Base-by-base conservation (phyloP, 2,888 invertebrate species). In the Polietes domitor region DNA sequence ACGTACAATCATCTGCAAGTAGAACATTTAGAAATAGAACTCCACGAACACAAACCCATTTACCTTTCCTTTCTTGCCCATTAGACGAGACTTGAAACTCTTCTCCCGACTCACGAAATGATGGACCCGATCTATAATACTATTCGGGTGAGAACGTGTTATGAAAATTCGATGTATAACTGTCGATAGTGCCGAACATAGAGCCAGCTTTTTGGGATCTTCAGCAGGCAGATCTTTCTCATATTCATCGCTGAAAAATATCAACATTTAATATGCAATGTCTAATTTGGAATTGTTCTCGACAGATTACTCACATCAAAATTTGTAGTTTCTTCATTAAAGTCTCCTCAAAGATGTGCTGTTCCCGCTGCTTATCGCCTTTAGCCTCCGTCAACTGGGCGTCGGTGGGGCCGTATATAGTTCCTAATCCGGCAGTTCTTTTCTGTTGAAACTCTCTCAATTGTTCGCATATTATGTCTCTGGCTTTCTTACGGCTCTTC, bases 381-480 rank as follows among this genome's bases (percentile, higher is more conserved):
- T 95, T 95, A 85, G 96, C 96, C 90, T 96, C 96, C 87, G 96
- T 95, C 3, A 97, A 93, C 87, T 96, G 94, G 82, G 94, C 94
- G 93, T 98, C 98, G 24, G 95, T 94, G 0, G 98, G 97, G 0
- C 98, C 98, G 92, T 97, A 98, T 87, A 99, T 94, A 71, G 96
- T 96, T 15, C 96, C 98, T 82, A 98, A 93, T 1, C 98, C 98
- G 43, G 98, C 96, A 47, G 96, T 97, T 87, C 98, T 93, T 92
- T 98, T 98, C 88, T 96, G 96, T 89, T 98, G 96, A 86, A 94
- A 94, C 86, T 92, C 92, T 50, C 92, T 88, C 63, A 92, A 85
- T 85, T 92, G 92, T 84, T 91, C 91, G 79, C 90, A 91, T 24
- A 92, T 92, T 71, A 91, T 88, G 55, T 92, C 92, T 85, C 91